phyloP scores from a whole-genome alignment of 2,797 vertebrate species.

The Zenarchopterus dispar region DNA sequence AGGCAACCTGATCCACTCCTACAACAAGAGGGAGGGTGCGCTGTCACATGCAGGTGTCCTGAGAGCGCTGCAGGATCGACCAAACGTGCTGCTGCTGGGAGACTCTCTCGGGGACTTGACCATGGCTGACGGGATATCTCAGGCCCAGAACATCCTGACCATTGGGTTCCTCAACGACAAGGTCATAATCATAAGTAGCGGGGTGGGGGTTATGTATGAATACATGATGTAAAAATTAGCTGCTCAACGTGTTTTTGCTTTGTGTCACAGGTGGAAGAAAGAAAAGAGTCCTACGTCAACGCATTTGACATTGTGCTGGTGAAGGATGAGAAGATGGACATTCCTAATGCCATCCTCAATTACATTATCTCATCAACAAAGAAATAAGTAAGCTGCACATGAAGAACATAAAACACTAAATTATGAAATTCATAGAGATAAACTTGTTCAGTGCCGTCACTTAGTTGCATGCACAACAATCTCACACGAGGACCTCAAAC shows the following conservation, averaged over 20 bases:
- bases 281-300: slow-evolving; percentile 81
- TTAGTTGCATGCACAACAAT: slow-evolving; percentile 4
- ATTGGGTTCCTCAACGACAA: slow-evolving; percentile 91
- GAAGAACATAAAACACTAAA: background rate
- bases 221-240: accelerated
- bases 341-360: slow-evolving; percentile 85
- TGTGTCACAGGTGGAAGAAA: slow-evolving; percentile 84
- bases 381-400: slow-evolving; percentile 10
- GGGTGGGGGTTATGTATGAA: background rate
- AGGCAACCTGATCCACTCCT: slow-evolving; percentile 90
- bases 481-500: slow-evolving; percentile 8
- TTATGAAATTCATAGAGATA: background rate
- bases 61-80: slow-evolving; percentile 77
- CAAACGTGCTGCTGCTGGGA: slow-evolving; percentile 87
- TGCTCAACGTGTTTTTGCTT: background rate
- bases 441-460: background rate
- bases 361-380: slow-evolving; percentile 65
- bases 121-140: slow-evolving; percentile 85
- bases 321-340: slow-evolving; percentile 86
- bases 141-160: slow-evolving; percentile 84
- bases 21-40: slow-evolving; percentile 89
- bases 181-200: slow-evolving; percentile 64
- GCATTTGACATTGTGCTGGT: slow-evolving; percentile 88
- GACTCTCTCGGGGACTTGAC: slow-evolving; percentile 91
- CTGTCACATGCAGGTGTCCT: slow-evolving; percentile 81